These are phyloP conservation scores for Huso huso DNA, from an alignment of 2,797 vertebrate genomes.

Conservation along the genomic window DNA sequence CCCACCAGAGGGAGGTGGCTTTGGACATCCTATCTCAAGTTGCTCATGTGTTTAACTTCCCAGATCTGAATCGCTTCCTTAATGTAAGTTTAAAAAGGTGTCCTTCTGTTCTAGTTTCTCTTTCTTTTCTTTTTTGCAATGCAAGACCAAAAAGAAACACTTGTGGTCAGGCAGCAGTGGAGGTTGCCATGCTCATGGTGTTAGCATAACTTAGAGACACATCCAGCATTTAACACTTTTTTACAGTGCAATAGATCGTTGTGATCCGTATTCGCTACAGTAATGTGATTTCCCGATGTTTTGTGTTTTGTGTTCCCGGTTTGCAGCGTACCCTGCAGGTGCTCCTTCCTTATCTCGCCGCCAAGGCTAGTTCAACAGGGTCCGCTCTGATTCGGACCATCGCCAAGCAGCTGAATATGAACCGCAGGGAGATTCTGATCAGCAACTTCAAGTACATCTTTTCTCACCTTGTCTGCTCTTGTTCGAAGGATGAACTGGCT, in stretches of 20 bases:
- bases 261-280: too few species aligned
- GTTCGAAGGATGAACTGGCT: slow-evolving; percentile 90
- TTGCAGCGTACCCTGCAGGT: slow-evolving; percentile 83
- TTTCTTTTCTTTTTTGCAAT: slow-evolving; percentile 7
- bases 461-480: slow-evolving; percentile 94
- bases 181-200: too few species aligned
- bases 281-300: background rate
- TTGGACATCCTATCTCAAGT: slow-evolving; percentile 88
- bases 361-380: slow-evolving; percentile 85
- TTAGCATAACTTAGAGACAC: too few species aligned
- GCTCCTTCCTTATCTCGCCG: slow-evolving; percentile 88
- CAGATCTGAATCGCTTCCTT: slow-evolving; percentile 91
- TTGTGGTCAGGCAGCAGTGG: slow-evolving; percentile 6
- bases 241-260: too few species aligned
- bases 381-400: slow-evolving; percentile 86
- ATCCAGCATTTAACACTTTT: too few species aligned
- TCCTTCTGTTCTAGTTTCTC: background rate
- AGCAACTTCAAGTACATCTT: slow-evolving; percentile 99
- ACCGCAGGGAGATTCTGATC: slow-evolving; percentile 89
- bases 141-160: slow-evolving; percentile 8
- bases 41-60: slow-evolving; percentile 93
- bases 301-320: background rate
- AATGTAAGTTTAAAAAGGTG: slow-evolving; percentile 58
- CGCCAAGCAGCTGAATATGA: slow-evolving; percentile 90
- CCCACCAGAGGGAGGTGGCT: slow-evolving; percentile 81